phyloP scores from a whole-genome alignment of 2,888 invertebrate species.

The Drosophila gaucha region DNA sequence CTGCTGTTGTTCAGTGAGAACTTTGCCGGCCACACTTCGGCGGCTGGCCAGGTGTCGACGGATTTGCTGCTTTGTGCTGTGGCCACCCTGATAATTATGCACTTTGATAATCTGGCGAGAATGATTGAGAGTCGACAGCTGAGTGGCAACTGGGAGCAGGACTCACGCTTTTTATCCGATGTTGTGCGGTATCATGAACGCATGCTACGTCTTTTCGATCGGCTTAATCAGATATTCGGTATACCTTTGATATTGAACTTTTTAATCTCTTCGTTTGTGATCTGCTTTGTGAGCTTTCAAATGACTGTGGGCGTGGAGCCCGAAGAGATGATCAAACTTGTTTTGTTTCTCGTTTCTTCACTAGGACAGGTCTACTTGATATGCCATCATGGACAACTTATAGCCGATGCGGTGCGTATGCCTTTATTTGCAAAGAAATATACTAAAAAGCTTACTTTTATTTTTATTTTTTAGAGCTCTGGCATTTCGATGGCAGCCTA shows the following conservation, averaged over 20 bases:
- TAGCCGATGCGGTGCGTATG: slow-evolving; percentile 71
- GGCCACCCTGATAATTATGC: slow-evolving; percentile 81
- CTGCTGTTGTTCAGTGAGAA: slow-evolving; percentile 57
- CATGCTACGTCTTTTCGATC: slow-evolving; percentile 50
- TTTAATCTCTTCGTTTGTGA: slow-evolving; percentile 79
- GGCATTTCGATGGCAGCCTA: slow-evolving; percentile 66
- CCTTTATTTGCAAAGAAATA: not conserved
- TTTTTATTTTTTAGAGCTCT: slow-evolving; percentile 45
- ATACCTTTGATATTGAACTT: slow-evolving; percentile 79
- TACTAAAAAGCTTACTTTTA: not conserved
- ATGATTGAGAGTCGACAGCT: slow-evolving; percentile 38
- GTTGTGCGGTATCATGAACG: slow-evolving; percentile 75
- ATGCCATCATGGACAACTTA: slow-evolving; percentile 75
- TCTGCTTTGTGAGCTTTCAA: slow-evolving; percentile 83
- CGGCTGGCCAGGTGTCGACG: slow-evolving; percentile 75
- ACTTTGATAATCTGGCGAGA: slow-evolving; percentile 72
- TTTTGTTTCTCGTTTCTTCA: slow-evolving; percentile 72
- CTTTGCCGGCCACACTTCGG: slow-evolving; percentile 74
- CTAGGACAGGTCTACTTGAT: slow-evolving; percentile 77
- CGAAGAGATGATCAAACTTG: slow-evolving; percentile 66
- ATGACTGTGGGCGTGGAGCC: slow-evolving; percentile 67
- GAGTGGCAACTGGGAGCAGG: slow-evolving; percentile 40
- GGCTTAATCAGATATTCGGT: slow-evolving; percentile 80
- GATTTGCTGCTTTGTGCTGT: slow-evolving; percentile 80
- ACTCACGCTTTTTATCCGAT: slow-evolving; percentile 33